Conservation (phyloP, 1,140 invertebrate genomes). For the Dendrolimus punctatus region DNA sequence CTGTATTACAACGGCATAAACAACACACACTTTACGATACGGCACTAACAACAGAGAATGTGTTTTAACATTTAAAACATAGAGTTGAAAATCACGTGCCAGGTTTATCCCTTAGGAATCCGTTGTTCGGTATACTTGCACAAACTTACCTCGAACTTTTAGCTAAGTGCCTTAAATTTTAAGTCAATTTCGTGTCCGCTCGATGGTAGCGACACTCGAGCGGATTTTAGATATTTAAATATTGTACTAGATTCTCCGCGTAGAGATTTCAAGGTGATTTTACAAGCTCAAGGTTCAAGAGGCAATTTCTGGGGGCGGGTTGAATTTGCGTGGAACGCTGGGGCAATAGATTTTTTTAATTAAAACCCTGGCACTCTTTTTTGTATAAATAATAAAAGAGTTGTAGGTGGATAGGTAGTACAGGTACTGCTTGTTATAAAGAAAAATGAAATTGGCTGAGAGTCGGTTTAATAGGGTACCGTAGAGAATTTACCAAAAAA, state of each 20-base stretch:
- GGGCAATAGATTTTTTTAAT: too few relatives aligned
- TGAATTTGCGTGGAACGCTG: too few relatives aligned
- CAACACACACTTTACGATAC: background rate
- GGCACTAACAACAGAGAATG: background rate
- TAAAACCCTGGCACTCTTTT: too few relatives aligned
- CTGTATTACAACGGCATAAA: constrained; percentile 3
- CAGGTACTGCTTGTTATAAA: too few relatives aligned
- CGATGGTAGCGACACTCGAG: constrained; percentile 7
- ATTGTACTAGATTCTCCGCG: background rate
- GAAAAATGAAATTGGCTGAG: too few relatives aligned
- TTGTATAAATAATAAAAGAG: too few relatives aligned
- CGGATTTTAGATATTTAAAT: constrained; percentile 15
- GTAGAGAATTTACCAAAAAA: too few relatives aligned
- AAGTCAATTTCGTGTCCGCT: constrained; percentile 23
- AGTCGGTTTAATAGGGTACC: too few relatives aligned
- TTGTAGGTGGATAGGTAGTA: too few relatives aligned
- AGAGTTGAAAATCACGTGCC: constrained; percentile 14
- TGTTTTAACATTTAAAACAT: background rate
- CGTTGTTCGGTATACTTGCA: constrained; percentile 15
- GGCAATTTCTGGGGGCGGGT: too few relatives aligned
- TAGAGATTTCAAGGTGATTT: too few relatives aligned
- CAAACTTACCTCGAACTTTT: constrained; percentile 21
- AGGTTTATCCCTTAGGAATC: constrained; percentile 12
- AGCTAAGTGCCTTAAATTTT: constrained; percentile 27
- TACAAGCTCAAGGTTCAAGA: too few relatives aligned